phyloP scores from a whole-genome alignment of 2,797 vertebrate genomes.

The Octomys mimax region DNA sequence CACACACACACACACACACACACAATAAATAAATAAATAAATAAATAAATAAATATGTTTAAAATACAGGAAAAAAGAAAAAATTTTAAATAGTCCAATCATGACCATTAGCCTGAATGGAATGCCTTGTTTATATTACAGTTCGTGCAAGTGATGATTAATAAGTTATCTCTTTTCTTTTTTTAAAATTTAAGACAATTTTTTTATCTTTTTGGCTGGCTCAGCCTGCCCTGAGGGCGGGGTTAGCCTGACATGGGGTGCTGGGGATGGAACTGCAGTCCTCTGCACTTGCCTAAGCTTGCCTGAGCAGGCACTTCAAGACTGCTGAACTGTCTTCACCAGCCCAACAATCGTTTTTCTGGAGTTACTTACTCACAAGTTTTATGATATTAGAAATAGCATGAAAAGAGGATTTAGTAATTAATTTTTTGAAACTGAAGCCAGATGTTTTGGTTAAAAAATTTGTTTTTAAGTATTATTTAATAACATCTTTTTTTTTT shows the following conservation, averaged over 20 bases:
- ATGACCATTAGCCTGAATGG: neutral
- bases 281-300: no score
- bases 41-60: no score
- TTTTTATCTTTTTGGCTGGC: no score
- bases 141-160: neutral
- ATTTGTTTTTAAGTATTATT: neutral
- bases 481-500: neutral
- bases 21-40: no score
- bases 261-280: no score
- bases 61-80: no score
- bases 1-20: no score
- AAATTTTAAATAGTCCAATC: neutral
- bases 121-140: neutral
- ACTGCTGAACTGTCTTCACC: no score
- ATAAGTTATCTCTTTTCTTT: neutral
- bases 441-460: neutral
- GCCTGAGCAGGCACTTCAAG: no score
- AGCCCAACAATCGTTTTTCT: neutral
- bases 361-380: neutral
- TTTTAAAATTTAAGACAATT: no score
- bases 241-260: no score
- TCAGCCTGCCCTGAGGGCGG: no score
- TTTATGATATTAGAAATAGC: neutral
- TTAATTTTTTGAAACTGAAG: neutral
- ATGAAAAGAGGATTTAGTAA: neutral